Evolutionary conservation across 1,140 invertebrate species (phyloP), one percentile per base, ranked within the genome.

Genomic region (Drosophila teissieri): DNA sequence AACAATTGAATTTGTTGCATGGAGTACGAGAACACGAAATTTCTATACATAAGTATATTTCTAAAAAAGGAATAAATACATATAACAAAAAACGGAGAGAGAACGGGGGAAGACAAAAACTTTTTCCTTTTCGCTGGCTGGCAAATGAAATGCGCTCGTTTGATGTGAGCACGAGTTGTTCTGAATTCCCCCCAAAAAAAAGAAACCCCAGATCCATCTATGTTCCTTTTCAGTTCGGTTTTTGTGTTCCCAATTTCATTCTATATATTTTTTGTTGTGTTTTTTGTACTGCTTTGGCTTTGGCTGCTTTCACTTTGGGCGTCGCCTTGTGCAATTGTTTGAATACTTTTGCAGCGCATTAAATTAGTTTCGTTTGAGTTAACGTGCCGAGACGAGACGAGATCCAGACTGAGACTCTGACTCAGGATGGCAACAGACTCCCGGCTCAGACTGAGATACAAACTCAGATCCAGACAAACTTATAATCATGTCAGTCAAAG

Each of bases 331-430:
- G 80, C 84, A 89, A 89, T 89, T 89, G 84, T 89, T 89, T 89
- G 84, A 89, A 89, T 89, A 84, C 84, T 89, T 89, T 89, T 89
- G 80, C 84, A 90, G 84, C 85, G 85, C 84, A 89, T 89, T 89
- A 90, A 90, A 90, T 90, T 90, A 90, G 85, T 90, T 90, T 90
- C 85, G 85, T 90, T 90, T 90, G 85, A 90, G 85, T 90, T 90
- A 89, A 90, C 85, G 86, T 89, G 83, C 74, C 83, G 65, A 46
- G 80, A 73, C 83, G 65, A 46, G 80, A 73, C 80, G 72, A 49
- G 39, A 70, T 69, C 63, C 49, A 56, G 70, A 69, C 63, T 57
- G 62, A 72, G 56, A 44, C 40, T 36, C 42, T 37, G 63, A 72
- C 57, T 78, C 76, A 78, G 64, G 46, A 48, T 48, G 46, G 68